Base-by-base conservation (phyloP, 2,113 vertebrate species). In the Capricornis sumatraensis region DNA sequence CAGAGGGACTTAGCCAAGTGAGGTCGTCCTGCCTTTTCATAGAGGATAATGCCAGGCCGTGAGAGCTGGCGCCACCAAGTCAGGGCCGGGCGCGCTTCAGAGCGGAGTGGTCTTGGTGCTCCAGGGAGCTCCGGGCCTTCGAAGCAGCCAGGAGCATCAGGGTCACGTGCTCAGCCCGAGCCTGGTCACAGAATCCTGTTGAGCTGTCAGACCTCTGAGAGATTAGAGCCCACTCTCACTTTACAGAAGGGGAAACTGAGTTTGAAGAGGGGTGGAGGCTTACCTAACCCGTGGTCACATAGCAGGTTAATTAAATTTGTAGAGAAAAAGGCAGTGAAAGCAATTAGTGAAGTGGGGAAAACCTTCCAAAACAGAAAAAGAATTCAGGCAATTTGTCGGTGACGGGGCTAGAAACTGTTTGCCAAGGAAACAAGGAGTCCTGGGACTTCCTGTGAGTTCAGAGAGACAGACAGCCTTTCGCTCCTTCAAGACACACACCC, bases 231-330 rank as follows among this genome's bases (percentile, higher is more conserved):
- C 33, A 10, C n/a, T 74, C 25, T 94, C 53, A 36, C 47, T 90
- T 85, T 57, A 81, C 57, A 86, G 94, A 58, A 45, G 76, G 83
- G 96, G 96, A 97, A 96, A 97, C 97, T 97, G 97, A 96, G 97
- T 97, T 98, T 81, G 74, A 87, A 94, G 74, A 96, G 53, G 55
- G 28, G 71, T 11, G 8, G 82, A 83, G 53, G 96, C 84, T 89
- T 40, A 58, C 53, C 89, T 89, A 55, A 92, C 94, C 96, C 82
- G 71, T 95, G 95, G 93, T 98, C 92, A 84, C 89, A 45, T 23
- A 92, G 85, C 81, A 92, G 94, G 94, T 97, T 98, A 98, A 97
- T 97, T 98, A 97, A 97, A 96, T 97, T 92, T 97, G 88, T 53
- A 40, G 88, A 90, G 95, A 67, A 93, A 87, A 90, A 97, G 84